Evolutionary conservation across 2,888 invertebrate genomes (phyloP), one percentile per base, ranked within the genome.

Genomic region (Tiphia femorata): DNA sequence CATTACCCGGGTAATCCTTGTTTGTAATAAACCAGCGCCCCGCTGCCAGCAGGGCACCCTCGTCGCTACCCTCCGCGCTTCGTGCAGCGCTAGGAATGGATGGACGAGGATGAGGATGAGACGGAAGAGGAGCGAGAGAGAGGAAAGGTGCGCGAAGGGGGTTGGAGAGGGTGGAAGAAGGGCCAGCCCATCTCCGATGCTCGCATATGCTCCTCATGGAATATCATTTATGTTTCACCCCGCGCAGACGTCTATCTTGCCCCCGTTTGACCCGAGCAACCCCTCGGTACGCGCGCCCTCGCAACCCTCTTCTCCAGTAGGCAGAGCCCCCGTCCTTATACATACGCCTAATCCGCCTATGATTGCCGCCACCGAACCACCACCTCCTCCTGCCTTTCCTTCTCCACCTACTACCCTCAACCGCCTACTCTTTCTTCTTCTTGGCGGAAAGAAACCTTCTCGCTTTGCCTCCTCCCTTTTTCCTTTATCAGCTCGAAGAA

Each of bases 11-110:
- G 80, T 83, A 83, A 83, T 83, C 82, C 82, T 75, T 82, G 81
- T 81, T 82, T 81, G 82, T 78, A 83, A 83, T 83, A 82, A 83
- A 81, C 79, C 78, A 80, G 78, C 77, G 69, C 76, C 80, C 80
- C 67, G 77, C 80, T 77, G 79, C 71, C 20, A 23, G 33, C 30
- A 27, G 20, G 55, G 57, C 62, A 60, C 66, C 67, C 69, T 66
- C 56, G 62, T 60, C 68, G 65, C 57, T 58, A 52, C 58, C 64
- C 58, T 54, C 59, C 67, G 60, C 67, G 5, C 5, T 8, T 25
- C 5, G 5, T 8, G 25, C 25, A 6, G 25, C 25, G 5, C n/a
- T n/a, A n/a, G n/a, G n/a, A n/a, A n/a, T n/a, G n/a, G n/a, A n/a
- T n/a, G 33, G 12, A 33, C 12, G 33, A 33, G 37, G 17, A 21